phyloP scores from a whole-genome alignment of 2,113 vertebrate species.

The Burhinus bistriatus region DNA sequence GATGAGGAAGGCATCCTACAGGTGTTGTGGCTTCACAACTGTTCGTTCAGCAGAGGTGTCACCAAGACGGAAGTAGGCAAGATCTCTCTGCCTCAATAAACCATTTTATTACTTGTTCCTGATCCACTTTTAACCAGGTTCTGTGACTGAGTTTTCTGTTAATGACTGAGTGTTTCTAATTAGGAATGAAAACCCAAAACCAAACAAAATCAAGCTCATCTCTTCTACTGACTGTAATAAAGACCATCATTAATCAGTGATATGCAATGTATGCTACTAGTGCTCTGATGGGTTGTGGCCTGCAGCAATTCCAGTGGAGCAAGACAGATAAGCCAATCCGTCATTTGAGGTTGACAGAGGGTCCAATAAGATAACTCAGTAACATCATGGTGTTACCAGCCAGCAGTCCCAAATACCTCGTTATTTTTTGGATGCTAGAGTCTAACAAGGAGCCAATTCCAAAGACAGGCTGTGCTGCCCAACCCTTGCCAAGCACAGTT shows the following conservation, averaged over 20 bases:
- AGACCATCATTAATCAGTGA: background rate
- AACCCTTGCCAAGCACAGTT: background rate
- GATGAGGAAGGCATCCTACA: background rate
- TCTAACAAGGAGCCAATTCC: background rate
- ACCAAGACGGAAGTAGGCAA: background rate
- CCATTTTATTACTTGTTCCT: background rate
- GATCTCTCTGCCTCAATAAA: background rate
- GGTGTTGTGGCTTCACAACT: background rate
- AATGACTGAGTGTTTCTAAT: constrained; percentile 28
- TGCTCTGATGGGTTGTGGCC: background rate
- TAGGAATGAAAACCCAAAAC: constrained; percentile 2
- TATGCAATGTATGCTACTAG: background rate
- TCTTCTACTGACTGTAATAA: background rate
- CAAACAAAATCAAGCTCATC: background rate
- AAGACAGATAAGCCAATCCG: background rate
- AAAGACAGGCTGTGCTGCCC: background rate
- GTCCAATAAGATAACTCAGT: background rate
- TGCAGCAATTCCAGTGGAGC: background rate
- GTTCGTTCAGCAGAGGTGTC: background rate
- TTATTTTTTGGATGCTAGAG: background rate
- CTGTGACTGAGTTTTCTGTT: background rate
- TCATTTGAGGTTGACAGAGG: background rate
- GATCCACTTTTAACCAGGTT: background rate
- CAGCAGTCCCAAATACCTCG: background rate
- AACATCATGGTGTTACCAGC: background rate